Evolutionary conservation across 2,113 vertebrate genomes (phyloP), one percentile per base, ranked within the genome.

Genomic region (Malaclemys terrapin): DNA sequence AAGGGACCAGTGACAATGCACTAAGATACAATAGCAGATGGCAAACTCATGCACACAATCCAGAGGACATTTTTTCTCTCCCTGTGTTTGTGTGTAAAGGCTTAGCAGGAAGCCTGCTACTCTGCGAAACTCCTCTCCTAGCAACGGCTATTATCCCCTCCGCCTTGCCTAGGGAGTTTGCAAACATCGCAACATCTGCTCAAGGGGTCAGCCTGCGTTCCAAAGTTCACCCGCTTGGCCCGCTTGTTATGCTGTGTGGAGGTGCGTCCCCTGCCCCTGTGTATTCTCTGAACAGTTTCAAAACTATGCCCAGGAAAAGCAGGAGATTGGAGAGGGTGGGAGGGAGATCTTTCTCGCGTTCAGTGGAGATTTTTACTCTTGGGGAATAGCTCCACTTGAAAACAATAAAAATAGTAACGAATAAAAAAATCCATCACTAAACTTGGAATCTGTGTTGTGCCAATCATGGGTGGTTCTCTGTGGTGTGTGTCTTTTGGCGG

Each of bases 41-140:
- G 96, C 56, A 49, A 59, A 94, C 0, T 0, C 0, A 0, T 1
- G 1, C 86, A 72, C 0, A 4, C 81, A 88, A 76, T 93, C 79
- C 53, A 80, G 87, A 95, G 95, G 92, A 95, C 98, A 97, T 97
- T 97, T 98, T 53, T 10, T 42, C 49, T n/a, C 27, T 65, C 0
- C 0, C 75, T 72, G 22, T 87, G 80, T 5, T 1, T 1, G 0
- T 0, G 2, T 54, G 45, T 87, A 45, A 96, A 93, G 96, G 98
- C 97, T 95, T 96, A 93, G 78, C 94, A 97, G 97, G 97, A 98
- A 97, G 91, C 95, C 94, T 92, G 96, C 92, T 12, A 91, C 88
- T 96, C 91, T 95, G 85, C 9, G n/a, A 91, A 96, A 90, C 90
- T 93, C 94, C 96, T 99, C 98, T 96, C 99, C 97, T 99, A 98